These are phyloP conservation scores for Ceyx cyanopectus DNA, from an alignment of 2,113 vertebrate species.

Conservation along the genomic window DNA sequence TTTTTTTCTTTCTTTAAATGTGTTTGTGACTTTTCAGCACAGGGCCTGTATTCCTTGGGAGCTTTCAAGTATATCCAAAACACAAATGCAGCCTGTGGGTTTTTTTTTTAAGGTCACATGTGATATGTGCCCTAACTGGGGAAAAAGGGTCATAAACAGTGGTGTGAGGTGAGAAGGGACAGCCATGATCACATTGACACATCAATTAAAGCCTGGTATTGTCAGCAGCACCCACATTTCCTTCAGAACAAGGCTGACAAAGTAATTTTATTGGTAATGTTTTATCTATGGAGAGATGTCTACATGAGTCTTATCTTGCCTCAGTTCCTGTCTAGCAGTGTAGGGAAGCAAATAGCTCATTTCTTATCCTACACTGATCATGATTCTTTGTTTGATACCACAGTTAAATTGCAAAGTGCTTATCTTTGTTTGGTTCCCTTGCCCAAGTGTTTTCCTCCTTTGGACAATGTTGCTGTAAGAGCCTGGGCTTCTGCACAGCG, in stretches of 20 bases:
- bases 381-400: background rate
- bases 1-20: background rate
- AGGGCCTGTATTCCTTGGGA: conserved; percentile 8
- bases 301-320: background rate
- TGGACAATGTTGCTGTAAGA: background rate
- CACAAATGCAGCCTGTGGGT: background rate
- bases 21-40: background rate
- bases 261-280: background rate
- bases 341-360: background rate
- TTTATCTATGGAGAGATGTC: background rate
- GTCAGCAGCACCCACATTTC: background rate
- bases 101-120: background rate
- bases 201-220: background rate
- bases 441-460: background rate
- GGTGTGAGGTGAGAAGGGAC: background rate
- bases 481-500: background rate
- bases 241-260: background rate
- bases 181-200: background rate
- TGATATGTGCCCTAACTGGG: background rate
- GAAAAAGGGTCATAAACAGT: background rate
- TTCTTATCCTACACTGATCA: background rate
- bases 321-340: background rate
- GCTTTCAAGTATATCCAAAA: conserved; percentile 25
- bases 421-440: background rate
- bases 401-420: background rate